These are phyloP conservation scores for Hanleya hanleyi DNA, from an alignment of 2,888 invertebrate genomes.

Conservation along the genomic window DNA sequence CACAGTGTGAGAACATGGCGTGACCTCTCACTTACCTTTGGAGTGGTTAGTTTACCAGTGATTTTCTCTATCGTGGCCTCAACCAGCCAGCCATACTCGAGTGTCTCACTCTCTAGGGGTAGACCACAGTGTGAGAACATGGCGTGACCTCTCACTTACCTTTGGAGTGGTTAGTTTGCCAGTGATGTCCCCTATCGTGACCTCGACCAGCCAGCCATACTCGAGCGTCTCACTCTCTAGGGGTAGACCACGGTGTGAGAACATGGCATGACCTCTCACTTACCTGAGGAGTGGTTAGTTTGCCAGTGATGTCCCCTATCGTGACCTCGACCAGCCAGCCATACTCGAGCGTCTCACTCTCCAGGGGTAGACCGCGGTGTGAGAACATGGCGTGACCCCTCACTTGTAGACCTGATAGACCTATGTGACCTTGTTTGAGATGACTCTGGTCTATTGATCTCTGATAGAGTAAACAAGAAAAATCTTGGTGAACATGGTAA, in stretches of 20 bases:
- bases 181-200: conserved; percentile 93
- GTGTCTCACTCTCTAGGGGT: no score
- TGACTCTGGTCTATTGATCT: conserved; percentile 61
- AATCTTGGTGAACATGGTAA: no score
- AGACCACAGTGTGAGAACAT: no score
- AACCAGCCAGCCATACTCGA: no score
- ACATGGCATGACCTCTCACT: conserved; percentile 74
- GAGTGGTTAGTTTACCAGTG: no score
- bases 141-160: conserved; percentile 65
- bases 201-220: conserved; percentile 97
- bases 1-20: no score
- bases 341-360: conserved; percentile 97
- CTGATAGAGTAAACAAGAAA: conserved; percentile 40
- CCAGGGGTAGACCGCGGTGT: conserved; percentile 89
- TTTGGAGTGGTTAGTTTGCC: conserved; percentile 93
- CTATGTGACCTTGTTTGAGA: conserved; percentile 76
- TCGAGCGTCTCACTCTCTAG: conserved; percentile 96
- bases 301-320: conserved; percentile 93
- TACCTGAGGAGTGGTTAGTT: conserved; percentile 88
- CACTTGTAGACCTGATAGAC: conserved; percentile 81
- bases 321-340: conserved; percentile 97
- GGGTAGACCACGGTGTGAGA: conserved; percentile 91
- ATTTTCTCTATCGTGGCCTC: no score
- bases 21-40: no score
- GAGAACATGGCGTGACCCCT: conserved; percentile 88